Conservation (phyloP, 92 coral and sea anemone genomes). For the Epizoanthus stellaris region DNA sequence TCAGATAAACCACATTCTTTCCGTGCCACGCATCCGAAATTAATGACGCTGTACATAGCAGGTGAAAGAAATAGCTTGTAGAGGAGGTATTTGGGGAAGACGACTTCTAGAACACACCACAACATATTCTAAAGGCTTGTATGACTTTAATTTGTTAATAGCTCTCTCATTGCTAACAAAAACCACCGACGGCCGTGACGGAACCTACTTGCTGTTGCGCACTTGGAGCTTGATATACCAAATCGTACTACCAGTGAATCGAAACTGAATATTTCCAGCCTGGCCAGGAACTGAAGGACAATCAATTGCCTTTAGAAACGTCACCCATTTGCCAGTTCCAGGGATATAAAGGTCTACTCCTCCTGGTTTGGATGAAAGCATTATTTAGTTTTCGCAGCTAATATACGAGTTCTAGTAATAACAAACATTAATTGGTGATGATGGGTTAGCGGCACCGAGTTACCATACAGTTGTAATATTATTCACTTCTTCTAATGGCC, state of each 20-base stretch:
- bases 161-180: too few relatives aligned
- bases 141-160: not conserved
- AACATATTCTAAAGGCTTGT: not conserved
- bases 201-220: conserved; percentile 76
- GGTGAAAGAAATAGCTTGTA: too few relatives aligned
- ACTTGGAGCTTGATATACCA: conserved; percentile 84
- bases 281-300: conserved; percentile 72
- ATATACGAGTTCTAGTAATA: not conserved
- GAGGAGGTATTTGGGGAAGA: too few relatives aligned
- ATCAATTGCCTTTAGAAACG: conserved; percentile 73
- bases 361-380: conserved; percentile 35
- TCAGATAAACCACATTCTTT: too few relatives aligned
- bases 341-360: conserved; percentile 76
- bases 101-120: too few relatives aligned
- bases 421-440: not conserved
- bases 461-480: too few relatives aligned
- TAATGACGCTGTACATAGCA: too few relatives aligned
- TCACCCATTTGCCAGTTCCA: conserved; percentile 79
- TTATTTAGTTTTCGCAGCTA: not conserved
- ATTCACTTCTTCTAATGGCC: too few relatives aligned
- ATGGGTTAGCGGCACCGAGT: too few relatives aligned
- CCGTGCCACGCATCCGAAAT: too few relatives aligned
- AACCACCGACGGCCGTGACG: not conserved
- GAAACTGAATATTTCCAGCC: conserved; percentile 74
- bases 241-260: conserved; percentile 62